These are phyloP conservation scores for Cheiracanthium punctorium DNA, from an alignment of 2,888 invertebrate genomes.

Conservation along the genomic window DNA sequence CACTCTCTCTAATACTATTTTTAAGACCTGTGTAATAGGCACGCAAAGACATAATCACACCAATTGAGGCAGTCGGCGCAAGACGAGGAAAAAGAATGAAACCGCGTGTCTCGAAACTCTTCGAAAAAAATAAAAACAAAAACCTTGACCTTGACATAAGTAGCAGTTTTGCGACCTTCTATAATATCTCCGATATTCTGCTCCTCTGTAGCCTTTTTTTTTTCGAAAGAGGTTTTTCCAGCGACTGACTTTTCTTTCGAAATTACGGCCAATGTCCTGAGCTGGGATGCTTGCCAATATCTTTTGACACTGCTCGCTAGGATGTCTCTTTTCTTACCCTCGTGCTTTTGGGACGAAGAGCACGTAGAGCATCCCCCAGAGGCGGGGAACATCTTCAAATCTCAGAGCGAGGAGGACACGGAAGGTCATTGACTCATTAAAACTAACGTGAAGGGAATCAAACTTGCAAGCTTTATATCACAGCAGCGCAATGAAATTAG, in stretches of 20 bases:
- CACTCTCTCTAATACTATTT: too few relatives aligned
- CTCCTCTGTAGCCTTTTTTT: not conserved
- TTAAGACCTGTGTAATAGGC: not conserved
- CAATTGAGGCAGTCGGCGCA: not conserved
- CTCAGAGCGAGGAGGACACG: not conserved
- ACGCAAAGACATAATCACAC: not conserved
- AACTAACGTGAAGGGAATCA: not conserved
- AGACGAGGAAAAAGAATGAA: not conserved
- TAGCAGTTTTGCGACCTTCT: not conserved
- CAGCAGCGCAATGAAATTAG: too few relatives aligned
- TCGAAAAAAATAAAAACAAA: too few relatives aligned
- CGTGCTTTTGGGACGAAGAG: not conserved
- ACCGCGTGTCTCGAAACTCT: not conserved
- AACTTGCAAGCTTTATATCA: too few relatives aligned
- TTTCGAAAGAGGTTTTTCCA: constrained; percentile 6
- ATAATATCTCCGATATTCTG: not conserved
- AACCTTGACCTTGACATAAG: constrained; percentile 9
- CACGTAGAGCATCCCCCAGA: not conserved
- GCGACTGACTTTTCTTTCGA: not conserved
- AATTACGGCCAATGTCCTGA: constrained; percentile 8
- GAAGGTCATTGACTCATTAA: constrained; percentile 14
- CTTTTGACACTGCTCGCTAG: not conserved
- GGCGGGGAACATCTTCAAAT: not conserved
- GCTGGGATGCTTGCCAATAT: not conserved
- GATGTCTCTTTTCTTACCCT: not conserved